Evolutionary conservation across 1,140 invertebrate genomes (phyloP).

Genomic region (Lethrus apterus): DNA sequence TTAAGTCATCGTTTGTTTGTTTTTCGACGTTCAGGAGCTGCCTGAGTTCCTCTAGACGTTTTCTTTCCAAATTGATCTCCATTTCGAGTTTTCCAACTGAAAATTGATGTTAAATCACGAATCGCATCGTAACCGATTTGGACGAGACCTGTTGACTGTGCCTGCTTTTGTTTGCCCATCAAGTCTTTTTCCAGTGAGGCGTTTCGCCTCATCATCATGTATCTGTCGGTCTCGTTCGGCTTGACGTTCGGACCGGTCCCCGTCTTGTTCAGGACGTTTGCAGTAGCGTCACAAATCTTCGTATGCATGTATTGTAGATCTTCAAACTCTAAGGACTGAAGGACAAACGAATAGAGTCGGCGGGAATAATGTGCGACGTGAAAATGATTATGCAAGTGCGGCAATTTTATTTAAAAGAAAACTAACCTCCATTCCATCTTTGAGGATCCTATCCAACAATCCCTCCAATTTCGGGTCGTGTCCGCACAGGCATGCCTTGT

Average conservation of each 20-base stretch:
- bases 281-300: constrained; percentile 23
- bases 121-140: background rate
- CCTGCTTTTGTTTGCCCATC: constrained; percentile 25
- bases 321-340: constrained; percentile 23
- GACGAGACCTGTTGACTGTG: constrained; percentile 27
- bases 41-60: constrained; percentile 24
- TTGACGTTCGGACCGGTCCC: constrained; percentile 16
- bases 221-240: constrained; percentile 20
- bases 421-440: constrained; percentile 20
- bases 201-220: constrained; percentile 22
- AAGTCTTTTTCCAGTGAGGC: constrained; percentile 24
- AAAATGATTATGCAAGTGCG: constrained; percentile 5
- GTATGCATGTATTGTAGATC: constrained; percentile 26
- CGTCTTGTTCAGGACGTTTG: constrained; percentile 19
- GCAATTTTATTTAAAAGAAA: constrained; percentile 19
- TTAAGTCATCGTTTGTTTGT: constrained; percentile 14
- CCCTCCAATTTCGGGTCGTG: constrained; percentile 5
- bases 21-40: constrained; percentile 22
- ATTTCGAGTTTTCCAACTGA: constrained; percentile 26
- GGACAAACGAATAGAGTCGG: constrained; percentile 5
- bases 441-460: constrained; percentile 1
- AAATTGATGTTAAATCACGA: constrained; percentile 7
- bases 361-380: constrained; percentile 2
- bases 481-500: constrained; percentile 8
- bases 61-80: constrained; percentile 24